Base-by-base conservation (phyloP, 2,888 invertebrate species). In the Synanthedon myopaeformis region DNA sequence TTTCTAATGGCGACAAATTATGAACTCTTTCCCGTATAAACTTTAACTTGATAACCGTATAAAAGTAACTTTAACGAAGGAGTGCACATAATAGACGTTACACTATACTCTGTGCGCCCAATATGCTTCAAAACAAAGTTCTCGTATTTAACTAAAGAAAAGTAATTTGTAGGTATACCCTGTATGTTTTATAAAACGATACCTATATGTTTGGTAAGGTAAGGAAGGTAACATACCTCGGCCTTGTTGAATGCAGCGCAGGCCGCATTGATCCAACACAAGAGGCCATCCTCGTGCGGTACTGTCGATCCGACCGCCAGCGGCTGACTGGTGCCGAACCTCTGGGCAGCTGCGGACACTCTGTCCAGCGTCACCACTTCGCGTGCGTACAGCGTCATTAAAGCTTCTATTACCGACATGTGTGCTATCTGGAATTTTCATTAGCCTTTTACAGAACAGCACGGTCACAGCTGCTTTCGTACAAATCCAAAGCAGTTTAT, bases 371-470 rank as follows among this genome's bases (percentile, higher is more conserved):
- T 95, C 62, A 96, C 93, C 68, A 97, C 95, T 85, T 98, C 97
- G 71, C 94, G 93, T 64, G 96, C 94, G 89, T 97, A 97, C 67
- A 98, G 90, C 76, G 92, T 91, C 97, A 98, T 97, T 82, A 98
- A 90, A 66, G 96, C 95, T 88, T 98, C 97, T 84, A 97, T 95
- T 85, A 98, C 95, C 78, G 95, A 92, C 93, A 98, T 94, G 85
- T 98, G 98, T 70, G 96, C 96, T 80, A 92, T 93, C 97, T 97
- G 87, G n/a, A 90, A 85, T 11, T 28, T 28, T 28, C 28, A 28
- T 28, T 28, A 28, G 28, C 4, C 28, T 28, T 28, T 5, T 28
- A 28, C 28, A 28, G 5, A 28, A 28, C 1, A 28, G 28, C 28
- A 28, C 28, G 28, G 28, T 28, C 28, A 6, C 28, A 28, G 6